These are phyloP conservation scores for Chelon labrosus DNA, from an alignment of 2,797 vertebrate species.

Conservation along the genomic window DNA sequence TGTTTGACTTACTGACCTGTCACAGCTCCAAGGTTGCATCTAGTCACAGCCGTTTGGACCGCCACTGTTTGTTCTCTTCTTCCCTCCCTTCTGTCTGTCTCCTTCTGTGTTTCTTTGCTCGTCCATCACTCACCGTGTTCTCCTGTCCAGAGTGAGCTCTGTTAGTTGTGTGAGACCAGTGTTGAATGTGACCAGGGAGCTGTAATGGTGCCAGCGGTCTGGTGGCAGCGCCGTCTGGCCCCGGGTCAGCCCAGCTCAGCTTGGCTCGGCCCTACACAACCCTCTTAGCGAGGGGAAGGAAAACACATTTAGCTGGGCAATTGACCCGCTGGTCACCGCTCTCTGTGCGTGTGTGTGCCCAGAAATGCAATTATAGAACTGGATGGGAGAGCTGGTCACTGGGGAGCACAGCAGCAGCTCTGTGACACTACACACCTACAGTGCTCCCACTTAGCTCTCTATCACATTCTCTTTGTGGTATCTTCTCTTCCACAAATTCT, in stretches of 20 bases:
- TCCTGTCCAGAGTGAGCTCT: conserved; percentile 33
- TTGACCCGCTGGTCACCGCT: conserved; percentile 75
- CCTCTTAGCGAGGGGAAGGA: conserved; percentile 74
- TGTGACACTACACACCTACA: conserved; percentile 57
- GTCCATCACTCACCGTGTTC: conserved; percentile 56
- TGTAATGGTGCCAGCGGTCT: conserved; percentile 59
- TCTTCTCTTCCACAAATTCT: conserved; percentile 10
- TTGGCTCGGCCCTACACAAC: conserved; percentile 46
- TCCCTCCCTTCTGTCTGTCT: conserved; percentile 32
- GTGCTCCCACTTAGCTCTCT: conserved; percentile 23
- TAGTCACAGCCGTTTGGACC: conserved; percentile 14
- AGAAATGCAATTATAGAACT: conserved; percentile 94
- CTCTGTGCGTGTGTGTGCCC: conserved; percentile 41
- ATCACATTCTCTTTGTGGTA: conserved; percentile 21
- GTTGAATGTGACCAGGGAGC: conserved; percentile 53
- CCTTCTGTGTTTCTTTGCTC: conserved; percentile 28
- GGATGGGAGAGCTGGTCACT: conserved; percentile 86
- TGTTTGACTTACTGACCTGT: conserved; percentile 20
- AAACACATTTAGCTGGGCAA: conserved; percentile 85
- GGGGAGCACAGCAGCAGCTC: conserved; percentile 72
- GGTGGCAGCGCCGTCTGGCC: conserved; percentile 36
- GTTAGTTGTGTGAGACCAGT: conserved; percentile 25
- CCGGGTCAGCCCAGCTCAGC: conserved; percentile 59
- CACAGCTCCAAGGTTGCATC: neutral
- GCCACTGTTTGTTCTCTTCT: neutral